Percentiles rank a stretch among this genome's conserved stretches.
Evolutionary conservation across 2,113 vertebrate genomes (phyloP).

Genomic region (Dasyornis broadbenti): DNA sequence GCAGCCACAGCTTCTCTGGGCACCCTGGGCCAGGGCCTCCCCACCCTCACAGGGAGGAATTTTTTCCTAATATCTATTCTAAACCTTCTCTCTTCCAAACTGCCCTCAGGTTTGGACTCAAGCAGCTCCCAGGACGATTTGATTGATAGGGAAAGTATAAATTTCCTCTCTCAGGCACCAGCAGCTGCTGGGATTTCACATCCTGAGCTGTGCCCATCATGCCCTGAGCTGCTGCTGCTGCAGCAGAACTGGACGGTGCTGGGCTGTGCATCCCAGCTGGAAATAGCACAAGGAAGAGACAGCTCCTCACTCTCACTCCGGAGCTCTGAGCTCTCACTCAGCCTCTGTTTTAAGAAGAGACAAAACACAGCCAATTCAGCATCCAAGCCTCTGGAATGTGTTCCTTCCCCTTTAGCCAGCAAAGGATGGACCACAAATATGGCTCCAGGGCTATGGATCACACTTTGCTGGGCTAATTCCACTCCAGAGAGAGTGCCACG

Average conservation of each 20-base stretch:
- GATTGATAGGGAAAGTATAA: not conserved
- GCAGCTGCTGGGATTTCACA: not conserved
- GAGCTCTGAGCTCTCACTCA: not conserved
- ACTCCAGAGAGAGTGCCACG: not conserved
- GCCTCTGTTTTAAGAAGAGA: not conserved
- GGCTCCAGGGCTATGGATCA: not conserved
- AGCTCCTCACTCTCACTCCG: not conserved
- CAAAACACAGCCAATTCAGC: not conserved
- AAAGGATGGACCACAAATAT: fast-evolving
- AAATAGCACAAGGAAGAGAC: not conserved
- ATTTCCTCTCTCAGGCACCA: not conserved
- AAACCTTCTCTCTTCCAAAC: not conserved
- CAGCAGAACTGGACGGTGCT: not conserved
- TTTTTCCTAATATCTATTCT: not conserved
- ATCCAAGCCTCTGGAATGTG: not conserved
- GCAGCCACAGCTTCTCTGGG: not conserved
- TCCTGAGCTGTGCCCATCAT: not conserved
- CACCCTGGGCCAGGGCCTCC: not conserved
- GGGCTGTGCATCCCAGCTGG: not conserved
- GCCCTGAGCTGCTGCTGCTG: not conserved
- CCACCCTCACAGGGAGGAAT: not conserved
- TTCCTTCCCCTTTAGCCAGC: not conserved
- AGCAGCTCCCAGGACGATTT: not conserved
- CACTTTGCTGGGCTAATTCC: not conserved
- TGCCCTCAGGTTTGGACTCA: not conserved